Base-by-base conservation (phyloP, 30 jellyfish, hydroid and myxozoan species). In the Mastigias papua region DNA sequence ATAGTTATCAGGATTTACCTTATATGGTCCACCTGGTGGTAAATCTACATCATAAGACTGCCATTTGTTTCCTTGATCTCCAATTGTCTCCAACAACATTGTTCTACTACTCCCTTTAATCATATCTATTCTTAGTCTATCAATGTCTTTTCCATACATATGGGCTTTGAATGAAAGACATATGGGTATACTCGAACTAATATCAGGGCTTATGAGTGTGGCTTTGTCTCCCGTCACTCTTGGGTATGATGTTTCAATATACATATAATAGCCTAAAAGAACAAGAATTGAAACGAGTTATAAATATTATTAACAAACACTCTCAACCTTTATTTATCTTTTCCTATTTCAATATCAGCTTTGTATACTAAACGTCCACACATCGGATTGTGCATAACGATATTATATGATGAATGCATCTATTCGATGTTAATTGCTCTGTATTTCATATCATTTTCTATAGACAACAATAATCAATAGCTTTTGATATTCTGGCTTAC, bases 231-330 rank as follows among this genome's bases (percentile, higher is more conserved):
- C 93, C 19, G 54, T 72, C 25, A 15, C 21, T 26, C 93, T 71
- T 35, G 93, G 93, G 31, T 30, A 72, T 22, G 93, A 84, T 13
- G 93, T 84, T 48, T 84, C 93, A 42, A 84, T 84, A 48, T 84
- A 84, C 54, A 73, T 22, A 58, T 70, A 84, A 37, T 1, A 61
- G 21, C 50, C 93, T 84, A 10, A 27, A 65, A 46, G 42, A 81
- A 5, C 42, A 66, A 10, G n/a, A 79, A 50, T 76, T 19, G 70
- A 63, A 4, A 58, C 5, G 23, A 19, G 35, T 49, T 8, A 46
- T 6, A 16, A 6, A 8, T 46, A 6, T 46, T 46, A 16, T 6
- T 16, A 46, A 46, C 60, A 46, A 46, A 46, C 13, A 46, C 13
- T 46, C 13, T 16, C 60, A 6, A 16, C 13, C 16, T 16, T 46